Percentiles rank a stretch among this genome's conserved stretches.
Conservation (phyloP, 2,888 invertebrate species). For the Coenonympha arcania region DNA sequence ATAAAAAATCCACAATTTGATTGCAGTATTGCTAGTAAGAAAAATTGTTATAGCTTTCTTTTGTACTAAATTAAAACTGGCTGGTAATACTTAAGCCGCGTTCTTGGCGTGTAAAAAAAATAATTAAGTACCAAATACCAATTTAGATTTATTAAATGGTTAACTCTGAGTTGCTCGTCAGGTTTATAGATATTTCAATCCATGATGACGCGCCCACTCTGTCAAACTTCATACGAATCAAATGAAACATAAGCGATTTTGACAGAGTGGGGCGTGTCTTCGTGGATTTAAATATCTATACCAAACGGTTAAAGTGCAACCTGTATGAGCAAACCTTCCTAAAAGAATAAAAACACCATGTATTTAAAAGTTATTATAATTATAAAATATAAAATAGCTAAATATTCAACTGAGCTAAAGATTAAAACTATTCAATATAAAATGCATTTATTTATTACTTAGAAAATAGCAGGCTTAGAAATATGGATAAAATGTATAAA, state of each 20-base stretch:
- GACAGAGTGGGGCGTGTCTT: too few species aligned
- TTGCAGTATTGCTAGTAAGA: constrained; percentile 53
- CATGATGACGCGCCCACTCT: too few species aligned
- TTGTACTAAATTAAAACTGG: constrained; percentile 53
- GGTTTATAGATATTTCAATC: too few species aligned
- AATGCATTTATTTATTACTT: constrained; percentile 33
- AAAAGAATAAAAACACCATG: constrained; percentile 13
- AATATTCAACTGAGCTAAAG: constrained; percentile 25
- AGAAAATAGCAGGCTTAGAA: constrained; percentile 27
- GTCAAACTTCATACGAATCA: too few species aligned
- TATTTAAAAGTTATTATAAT: not conserved
- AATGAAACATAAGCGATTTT: too few species aligned
- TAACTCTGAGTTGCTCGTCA: too few species aligned
- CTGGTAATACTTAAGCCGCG: constrained; percentile 12
- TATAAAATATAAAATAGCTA: constrained; percentile 15
- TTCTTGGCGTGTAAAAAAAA: constrained; percentile 3
- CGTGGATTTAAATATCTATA: too few species aligned
- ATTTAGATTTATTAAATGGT: constrained; percentile 5
- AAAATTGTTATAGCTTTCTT: constrained; percentile 55
- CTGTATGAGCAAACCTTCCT: too few species aligned
- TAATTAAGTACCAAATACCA: constrained; percentile 23
- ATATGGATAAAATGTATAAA: constrained; percentile 36
- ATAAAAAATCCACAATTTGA: constrained; percentile 58
- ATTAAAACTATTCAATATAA: constrained; percentile 33
- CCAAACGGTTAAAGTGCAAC: too few species aligned